Evolutionary conservation across 2,113 vertebrate species (phyloP).

Genomic region (Taxidea taxus): DNA sequence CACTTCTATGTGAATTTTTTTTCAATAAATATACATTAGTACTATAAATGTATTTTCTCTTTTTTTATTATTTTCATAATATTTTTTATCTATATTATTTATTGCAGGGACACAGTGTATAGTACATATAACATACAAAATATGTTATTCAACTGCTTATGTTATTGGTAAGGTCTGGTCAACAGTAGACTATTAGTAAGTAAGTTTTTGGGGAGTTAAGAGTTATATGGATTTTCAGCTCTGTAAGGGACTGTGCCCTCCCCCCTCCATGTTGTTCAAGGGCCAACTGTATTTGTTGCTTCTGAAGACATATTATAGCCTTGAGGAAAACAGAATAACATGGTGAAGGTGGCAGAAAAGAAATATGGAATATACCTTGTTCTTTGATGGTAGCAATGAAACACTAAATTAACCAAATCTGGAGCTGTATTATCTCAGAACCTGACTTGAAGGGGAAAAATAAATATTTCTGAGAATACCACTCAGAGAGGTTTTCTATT

Average conservation of each 20-base stretch:
- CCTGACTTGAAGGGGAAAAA: neutral
- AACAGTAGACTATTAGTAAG: neutral
- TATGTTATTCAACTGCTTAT: neutral
- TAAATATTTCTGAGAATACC: neutral
- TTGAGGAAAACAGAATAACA: neutral
- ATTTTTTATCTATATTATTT: neutral
- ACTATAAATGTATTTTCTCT: neutral
- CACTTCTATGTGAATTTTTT: neutral
- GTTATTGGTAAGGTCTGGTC: neutral
- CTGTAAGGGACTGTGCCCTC: neutral
- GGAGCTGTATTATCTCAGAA: neutral
- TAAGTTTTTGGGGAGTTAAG: neutral
- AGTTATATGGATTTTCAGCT: neutral
- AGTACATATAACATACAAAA: neutral
- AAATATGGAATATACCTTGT: neutral
- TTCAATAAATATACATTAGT: neutral
- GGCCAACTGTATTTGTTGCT: neutral
- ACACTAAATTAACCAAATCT: neutral
- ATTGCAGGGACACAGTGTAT: neutral
- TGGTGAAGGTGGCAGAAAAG: neutral
- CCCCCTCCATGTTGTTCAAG: neutral
- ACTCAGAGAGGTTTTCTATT: neutral
- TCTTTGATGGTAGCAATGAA: neutral
- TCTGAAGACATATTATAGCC: accelerated
- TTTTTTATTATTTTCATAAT: neutral